Evolutionary conservation across 2,113 vertebrate genomes (phyloP), one percentile per base, ranked within the genome.

Genomic region (Cephalopholis sonnerati): DNA sequence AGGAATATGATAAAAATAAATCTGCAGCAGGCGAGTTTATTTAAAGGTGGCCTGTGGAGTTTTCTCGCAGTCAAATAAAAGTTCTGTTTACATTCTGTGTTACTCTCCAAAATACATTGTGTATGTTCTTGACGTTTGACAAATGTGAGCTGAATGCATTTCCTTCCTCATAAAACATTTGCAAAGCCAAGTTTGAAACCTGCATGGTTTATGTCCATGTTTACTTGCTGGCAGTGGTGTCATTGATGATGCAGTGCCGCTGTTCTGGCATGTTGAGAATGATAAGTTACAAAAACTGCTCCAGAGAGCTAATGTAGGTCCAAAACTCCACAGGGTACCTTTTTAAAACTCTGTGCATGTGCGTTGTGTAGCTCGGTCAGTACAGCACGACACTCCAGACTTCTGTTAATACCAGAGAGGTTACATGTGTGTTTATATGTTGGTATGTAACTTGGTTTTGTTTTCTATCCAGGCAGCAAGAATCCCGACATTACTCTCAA

Each of bases 401-500:
- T 16, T 51, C n/a, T 58, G 3, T 22, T 46, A 27, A 17, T n/a
- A 63, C 64, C 4, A 55, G 16, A 48, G 16, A 57, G 20, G 18
- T 44, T 44, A 27, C 7, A 10, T 70, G 39, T 72, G 58, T n/a
- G 20, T 18, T 55, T 1, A 41, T 51, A 55, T 48, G 70, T 74
- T 74, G 5, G 5, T 44, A 13, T 0, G 1, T 61, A 48, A 84
- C 50, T 69, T 17, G 4, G 36, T 72, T 65, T 53, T n/a, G 44
- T 87, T 82, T 74, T 84, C 11, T 92, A 24, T 89, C n/a, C 77
- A 99, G 98, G 98, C 74, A 99, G 97, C 95, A 98, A 97, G 94
- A 99, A 99, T 83, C 97, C 98, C 73, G 96, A 96, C 85, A 97
- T 97, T 2, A 96, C 97, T 11, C 93, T 99, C 69, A 98, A 98